Conservation (phyloP, 2,888 invertebrate genomes). For the Platycheirus albimanus region DNA sequence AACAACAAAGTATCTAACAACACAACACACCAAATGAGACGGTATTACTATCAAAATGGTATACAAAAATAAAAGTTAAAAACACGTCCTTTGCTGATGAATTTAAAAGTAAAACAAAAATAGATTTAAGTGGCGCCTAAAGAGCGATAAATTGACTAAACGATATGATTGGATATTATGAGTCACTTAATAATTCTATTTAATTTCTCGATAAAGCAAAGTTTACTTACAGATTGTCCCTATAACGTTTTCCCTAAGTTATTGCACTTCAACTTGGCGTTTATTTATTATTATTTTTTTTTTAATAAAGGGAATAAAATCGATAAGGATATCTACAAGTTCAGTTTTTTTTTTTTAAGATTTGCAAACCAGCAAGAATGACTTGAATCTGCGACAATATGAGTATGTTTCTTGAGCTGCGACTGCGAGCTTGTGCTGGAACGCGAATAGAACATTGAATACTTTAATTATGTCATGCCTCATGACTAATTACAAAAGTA, state of each 20-base stretch:
- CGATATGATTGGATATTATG: constrained; percentile 27
- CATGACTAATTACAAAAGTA: constrained; percentile 66
- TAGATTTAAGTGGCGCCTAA: constrained; percentile 44
- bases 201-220: too few species aligned
- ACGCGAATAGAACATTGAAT: constrained; percentile 46
- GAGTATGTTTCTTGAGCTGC: constrained; percentile 44
- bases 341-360: too few species aligned
- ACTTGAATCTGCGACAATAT: constrained; percentile 47
- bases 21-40: constrained; percentile 16
- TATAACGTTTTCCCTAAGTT: too few species aligned
- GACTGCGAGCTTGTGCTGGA: constrained; percentile 48
- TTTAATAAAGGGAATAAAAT: too few species aligned
- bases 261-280: too few species aligned
- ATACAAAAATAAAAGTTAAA: constrained; percentile 36
- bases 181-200: constrained; percentile 36
- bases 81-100: neutral
- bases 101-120: constrained; percentile 9
- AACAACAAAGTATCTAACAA: constrained; percentile 43
- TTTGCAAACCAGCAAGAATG: constrained; percentile 37
- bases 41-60: constrained; percentile 36
- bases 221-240: too few species aligned
- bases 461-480: constrained; percentile 70
- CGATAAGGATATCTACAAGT: too few species aligned
- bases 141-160: too few species aligned
- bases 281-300: too few species aligned